Evolutionary conservation across 2,113 vertebrate genomes (phyloP).

Genomic region (Agelaius tricolor): DNA sequence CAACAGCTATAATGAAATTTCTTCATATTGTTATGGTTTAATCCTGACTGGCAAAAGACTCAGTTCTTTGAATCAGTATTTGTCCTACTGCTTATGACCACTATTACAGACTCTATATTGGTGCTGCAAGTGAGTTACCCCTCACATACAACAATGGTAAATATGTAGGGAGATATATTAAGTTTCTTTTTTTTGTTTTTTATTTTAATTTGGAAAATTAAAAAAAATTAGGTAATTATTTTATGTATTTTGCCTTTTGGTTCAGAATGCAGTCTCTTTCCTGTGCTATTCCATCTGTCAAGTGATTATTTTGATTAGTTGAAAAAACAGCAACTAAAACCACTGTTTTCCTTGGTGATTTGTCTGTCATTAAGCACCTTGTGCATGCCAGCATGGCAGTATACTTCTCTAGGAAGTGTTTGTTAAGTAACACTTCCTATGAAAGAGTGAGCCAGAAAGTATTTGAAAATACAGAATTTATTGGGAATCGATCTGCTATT

Average conservation of each 20-base stretch:
- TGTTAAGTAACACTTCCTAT: background rate
- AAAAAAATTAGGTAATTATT: background rate
- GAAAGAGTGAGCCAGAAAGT: background rate
- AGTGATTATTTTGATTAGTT: background rate
- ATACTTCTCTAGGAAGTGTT: background rate
- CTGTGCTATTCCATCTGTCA: background rate
- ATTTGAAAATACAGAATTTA: background rate
- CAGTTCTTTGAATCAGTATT: background rate
- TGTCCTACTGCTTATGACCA: background rate
- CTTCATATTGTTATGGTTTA: background rate
- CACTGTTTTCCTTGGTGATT: background rate
- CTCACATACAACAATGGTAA: background rate
- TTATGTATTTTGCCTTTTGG: background rate
- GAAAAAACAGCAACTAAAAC: background rate
- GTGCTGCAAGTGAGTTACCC: background rate
- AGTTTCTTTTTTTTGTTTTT: background rate
- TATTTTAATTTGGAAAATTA: background rate
- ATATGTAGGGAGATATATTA: background rate
- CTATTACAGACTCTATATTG: background rate
- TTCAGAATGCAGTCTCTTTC: background rate
- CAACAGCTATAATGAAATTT: background rate
- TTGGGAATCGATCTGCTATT: fast-evolving
- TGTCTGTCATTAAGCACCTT: background rate
- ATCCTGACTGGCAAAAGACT: background rate
- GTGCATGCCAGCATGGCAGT: background rate